Evolutionary conservation across 2,113 vertebrate genomes (phyloP).

Genomic region (Gulo gulo): DNA sequence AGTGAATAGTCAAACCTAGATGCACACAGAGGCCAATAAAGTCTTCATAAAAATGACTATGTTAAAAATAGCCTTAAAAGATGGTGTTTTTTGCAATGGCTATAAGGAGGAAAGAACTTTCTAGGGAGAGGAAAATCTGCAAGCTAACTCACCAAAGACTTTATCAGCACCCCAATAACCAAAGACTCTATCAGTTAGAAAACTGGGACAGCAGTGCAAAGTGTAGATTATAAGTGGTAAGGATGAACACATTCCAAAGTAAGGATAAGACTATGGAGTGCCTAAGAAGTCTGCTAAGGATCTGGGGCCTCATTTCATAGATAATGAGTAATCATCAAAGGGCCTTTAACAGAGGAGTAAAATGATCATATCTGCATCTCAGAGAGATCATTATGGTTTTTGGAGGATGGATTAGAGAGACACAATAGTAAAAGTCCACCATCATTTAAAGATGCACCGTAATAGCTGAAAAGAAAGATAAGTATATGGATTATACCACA

Average conservation of each 20-base stretch:
- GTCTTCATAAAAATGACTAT: not conserved
- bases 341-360: not conserved
- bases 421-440: not conserved
- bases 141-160: not conserved
- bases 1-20: not conserved
- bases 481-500: not conserved
- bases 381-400: not conserved
- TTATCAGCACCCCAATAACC: not conserved
- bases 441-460: not conserved
- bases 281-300: not conserved
- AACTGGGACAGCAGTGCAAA: not conserved
- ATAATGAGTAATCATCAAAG: not conserved
- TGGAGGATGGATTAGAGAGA: not conserved
- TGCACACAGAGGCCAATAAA: not conserved
- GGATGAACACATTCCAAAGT: not conserved
- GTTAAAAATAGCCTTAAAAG: not conserved
- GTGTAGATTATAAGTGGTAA: not conserved
- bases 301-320: not conserved
- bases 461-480: not conserved
- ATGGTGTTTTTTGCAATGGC: not conserved
- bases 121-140: not conserved
- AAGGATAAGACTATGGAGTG: not conserved
- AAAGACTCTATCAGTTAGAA: not conserved
- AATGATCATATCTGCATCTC: constrained; percentile 9
- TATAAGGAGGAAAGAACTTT: not conserved